These are phyloP conservation scores for Molossus molossus DNA, from an alignment of 2,797 vertebrate genomes.

Conservation along the genomic window DNA sequence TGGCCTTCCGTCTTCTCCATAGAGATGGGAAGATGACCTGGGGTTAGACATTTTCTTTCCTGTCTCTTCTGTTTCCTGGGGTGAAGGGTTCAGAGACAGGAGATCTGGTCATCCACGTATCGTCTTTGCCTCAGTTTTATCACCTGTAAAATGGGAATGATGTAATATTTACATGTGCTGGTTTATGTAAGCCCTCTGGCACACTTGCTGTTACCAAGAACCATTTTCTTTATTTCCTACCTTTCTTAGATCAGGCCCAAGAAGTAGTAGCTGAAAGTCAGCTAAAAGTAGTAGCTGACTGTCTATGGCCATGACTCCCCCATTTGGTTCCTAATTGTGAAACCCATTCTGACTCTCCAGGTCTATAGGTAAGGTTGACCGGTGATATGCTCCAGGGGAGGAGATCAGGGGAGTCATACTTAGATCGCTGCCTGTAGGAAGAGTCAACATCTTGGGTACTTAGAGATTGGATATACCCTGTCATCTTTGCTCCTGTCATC, in stretches of 20 bases:
- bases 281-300: not conserved
- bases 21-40: not conserved
- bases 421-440: not conserved
- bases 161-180: too few species aligned
- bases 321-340: not conserved
- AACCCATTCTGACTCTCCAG: not conserved
- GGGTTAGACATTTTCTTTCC: not conserved
- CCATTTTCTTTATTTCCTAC: not conserved
- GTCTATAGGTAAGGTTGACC: not conserved
- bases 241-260: not conserved
- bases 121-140: not conserved
- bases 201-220: not conserved
- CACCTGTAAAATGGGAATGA: not conserved
- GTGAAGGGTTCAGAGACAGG: not conserved
- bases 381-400: not conserved
- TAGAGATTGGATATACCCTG: not conserved
- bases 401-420: not conserved
- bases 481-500: not conserved
- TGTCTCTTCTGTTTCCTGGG: not conserved
- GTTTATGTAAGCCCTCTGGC: not conserved
- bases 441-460: not conserved
- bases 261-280: not conserved
- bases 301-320: not conserved
- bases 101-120: not conserved
- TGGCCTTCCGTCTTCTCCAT: rapidly evolving